These are phyloP conservation scores for Neofelis nebulosa DNA, from an alignment of 2,113 vertebrate species.

Conservation along the genomic window DNA sequence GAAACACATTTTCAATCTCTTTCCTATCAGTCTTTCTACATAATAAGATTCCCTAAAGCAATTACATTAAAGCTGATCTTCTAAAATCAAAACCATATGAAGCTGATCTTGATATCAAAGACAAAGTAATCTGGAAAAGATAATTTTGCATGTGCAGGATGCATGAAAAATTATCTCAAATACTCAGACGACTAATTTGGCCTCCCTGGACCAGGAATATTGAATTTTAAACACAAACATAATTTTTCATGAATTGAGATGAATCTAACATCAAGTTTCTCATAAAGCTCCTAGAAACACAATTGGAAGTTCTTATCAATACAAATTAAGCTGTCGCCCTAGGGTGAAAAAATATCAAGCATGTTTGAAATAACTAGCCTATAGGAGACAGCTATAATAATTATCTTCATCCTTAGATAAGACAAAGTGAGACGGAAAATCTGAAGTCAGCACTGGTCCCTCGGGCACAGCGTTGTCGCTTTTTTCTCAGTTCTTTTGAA, in stretches of 20 bases:
- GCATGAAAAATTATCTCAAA: conserved; percentile 56
- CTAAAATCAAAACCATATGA: conserved; percentile 66
- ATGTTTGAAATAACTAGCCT: conserved; percentile 45
- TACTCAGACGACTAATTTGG: conserved; percentile 48
- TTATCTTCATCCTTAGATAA: conserved; percentile 45
- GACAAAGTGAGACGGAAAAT: conserved; percentile 19
- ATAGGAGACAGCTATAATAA: conserved; percentile 51
- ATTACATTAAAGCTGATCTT: conserved; percentile 72
- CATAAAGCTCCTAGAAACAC: conserved; percentile 51
- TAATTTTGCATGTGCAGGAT: conserved; percentile 64
- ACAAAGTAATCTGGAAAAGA: conserved; percentile 61
- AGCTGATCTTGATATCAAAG: conserved; percentile 68
- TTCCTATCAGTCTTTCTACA: conserved; percentile 62
- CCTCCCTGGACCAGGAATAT: conserved; percentile 18
- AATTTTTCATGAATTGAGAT: conserved; percentile 54
- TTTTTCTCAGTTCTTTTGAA: conserved; percentile 36
- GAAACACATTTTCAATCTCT: conserved; percentile 55
- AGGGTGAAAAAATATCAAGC: conserved; percentile 57
- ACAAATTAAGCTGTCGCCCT: conserved; percentile 57
- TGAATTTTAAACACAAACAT: conserved; percentile 67
- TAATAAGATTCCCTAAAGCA: conserved; percentile 73
- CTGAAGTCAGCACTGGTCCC: neutral
- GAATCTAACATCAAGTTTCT: conserved; percentile 42
- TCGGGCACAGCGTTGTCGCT: neutral
- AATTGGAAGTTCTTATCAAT: conserved; percentile 63